Evolutionary conservation across 2,797 vertebrate species (phyloP).

Genomic region (Darevskia mixta): DNA sequence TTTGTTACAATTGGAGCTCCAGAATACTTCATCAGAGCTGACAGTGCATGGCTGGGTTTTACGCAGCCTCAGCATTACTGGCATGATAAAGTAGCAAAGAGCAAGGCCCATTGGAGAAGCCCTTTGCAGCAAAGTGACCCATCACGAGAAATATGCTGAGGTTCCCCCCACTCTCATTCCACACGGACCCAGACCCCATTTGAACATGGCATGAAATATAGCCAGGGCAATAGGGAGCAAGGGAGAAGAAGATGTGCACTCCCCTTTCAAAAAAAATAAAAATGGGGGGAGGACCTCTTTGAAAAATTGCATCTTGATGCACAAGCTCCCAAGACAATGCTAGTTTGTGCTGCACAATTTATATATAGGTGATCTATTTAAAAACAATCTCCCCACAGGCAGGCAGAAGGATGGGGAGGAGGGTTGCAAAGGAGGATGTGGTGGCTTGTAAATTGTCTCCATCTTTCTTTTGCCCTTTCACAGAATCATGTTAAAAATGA

Average conservation of each 20-base stretch:
- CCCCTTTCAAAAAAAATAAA: no score
- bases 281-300: background rate
- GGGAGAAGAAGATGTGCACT: background rate
- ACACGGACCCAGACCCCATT: background rate
- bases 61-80: background rate
- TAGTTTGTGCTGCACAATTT: background rate
- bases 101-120: background rate
- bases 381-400: background rate
- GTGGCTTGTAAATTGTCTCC: background rate
- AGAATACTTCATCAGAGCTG: background rate
- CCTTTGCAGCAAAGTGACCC: background rate
- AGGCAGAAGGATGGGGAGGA: background rate
- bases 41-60: background rate
- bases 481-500: background rate
- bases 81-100: background rate
- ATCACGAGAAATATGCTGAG: background rate
- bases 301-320: constrained; percentile 11
- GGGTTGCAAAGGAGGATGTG: background rate
- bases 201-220: constrained; percentile 24
- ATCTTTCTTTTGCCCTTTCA: background rate
- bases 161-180: constrained; percentile 20
- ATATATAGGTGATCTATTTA: constrained; percentile 24
- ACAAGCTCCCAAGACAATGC: background rate
- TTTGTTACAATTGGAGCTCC: background rate
- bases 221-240: background rate